Conservation (phyloP, 2,113 vertebrate species). For the Mormoops blainvillei region DNA sequence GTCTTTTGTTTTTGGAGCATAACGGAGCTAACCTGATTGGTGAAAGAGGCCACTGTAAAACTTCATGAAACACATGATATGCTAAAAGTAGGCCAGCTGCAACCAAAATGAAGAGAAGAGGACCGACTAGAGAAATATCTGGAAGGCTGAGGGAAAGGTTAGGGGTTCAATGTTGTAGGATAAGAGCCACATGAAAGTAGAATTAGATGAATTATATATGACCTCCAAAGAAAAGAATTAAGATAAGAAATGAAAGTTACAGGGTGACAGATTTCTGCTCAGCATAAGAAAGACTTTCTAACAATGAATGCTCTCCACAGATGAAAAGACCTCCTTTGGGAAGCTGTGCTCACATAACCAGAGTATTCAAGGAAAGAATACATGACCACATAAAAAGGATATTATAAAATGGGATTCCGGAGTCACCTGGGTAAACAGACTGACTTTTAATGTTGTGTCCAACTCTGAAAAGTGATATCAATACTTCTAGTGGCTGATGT, state of each 20-base stretch:
- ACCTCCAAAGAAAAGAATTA: background rate
- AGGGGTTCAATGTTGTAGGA: background rate
- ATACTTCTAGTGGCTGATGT: background rate
- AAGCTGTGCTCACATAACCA: background rate
- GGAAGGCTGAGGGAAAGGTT: background rate
- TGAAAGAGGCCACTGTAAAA: background rate
- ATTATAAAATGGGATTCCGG: background rate
- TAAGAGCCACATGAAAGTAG: background rate
- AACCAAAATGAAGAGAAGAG: slow-evolving; percentile 9
- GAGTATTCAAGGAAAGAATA: background rate
- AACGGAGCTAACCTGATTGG: background rate
- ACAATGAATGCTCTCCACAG: background rate
- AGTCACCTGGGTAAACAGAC: background rate
- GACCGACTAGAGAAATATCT: background rate
- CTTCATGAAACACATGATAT: background rate
- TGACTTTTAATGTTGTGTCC: background rate
- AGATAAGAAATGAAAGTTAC: background rate
- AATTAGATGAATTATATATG: background rate
- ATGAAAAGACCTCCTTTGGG: background rate
- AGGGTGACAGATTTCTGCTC: background rate
- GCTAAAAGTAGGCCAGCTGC: background rate
- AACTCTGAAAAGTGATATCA: background rate
- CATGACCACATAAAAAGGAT: background rate
- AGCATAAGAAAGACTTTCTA: background rate
- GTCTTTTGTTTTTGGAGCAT: background rate